Percentiles rank a stretch among this genome's conserved stretches.
Evolutionary conservation across 2,888 invertebrate genomes (phyloP).

Genomic region (Ypsolopha sequella): DNA sequence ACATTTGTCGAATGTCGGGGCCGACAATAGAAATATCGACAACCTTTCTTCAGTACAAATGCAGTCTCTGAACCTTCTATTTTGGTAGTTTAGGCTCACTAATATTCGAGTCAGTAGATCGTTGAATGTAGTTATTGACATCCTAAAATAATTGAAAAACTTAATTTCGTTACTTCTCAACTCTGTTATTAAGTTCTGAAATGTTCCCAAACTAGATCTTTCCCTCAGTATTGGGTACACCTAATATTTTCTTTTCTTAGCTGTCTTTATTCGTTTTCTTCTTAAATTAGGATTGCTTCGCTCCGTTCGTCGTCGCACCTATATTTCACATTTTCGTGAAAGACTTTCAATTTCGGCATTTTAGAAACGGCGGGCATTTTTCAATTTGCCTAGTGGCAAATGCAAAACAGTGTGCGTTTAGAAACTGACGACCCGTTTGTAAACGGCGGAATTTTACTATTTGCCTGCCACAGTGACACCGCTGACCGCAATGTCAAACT

Average conservation of each 20-base stretch:
- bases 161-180: conserved; percentile 8
- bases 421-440: too few species aligned
- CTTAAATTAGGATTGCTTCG: too few species aligned
- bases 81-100: conserved; percentile 9
- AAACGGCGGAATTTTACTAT: too few species aligned
- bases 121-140: conserved; percentile 8
- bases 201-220: conserved; percentile 9
- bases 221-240: conserved; percentile 11
- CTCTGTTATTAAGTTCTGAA: conserved; percentile 11
- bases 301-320: too few species aligned
- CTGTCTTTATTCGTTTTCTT: conserved; percentile 5
- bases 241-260: conserved; percentile 9
- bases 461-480: not conserved
- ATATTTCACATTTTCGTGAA: too few species aligned
- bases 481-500: too few species aligned
- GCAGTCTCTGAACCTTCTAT: conserved; percentile 12
- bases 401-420: too few species aligned
- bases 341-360: too few species aligned
- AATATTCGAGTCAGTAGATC: conserved; percentile 3
- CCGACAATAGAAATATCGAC: conserved; percentile 7
- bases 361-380: too few species aligned
- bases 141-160: conserved; percentile 9
- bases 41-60: conserved; percentile 12
- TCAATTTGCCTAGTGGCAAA: too few species aligned
- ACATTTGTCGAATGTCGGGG: too few species aligned